Conservation (phyloP, 2,888 invertebrate species). For the Theretra japonica region DNA sequence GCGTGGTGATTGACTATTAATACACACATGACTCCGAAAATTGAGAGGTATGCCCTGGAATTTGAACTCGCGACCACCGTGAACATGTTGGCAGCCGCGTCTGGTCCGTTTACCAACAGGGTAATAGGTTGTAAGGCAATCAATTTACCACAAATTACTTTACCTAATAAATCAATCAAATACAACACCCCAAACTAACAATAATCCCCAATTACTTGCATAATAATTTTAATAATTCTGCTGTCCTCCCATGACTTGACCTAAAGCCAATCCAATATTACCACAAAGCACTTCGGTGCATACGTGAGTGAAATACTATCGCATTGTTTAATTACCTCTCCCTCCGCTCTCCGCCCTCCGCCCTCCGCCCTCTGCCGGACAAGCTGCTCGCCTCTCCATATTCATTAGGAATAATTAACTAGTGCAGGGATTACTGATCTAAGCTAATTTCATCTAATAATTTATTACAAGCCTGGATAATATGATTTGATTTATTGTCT, state of each 20-base stretch:
- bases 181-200: too few species aligned
- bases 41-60: too few species aligned
- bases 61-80: too few species aligned
- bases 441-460: neutral
- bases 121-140: too few species aligned
- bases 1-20: too few species aligned
- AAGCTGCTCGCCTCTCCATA: neutral
- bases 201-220: too few species aligned
- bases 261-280: neutral
- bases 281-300: conserved; percentile 3
- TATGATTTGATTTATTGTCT: neutral
- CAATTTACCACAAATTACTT: neutral
- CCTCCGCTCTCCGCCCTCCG: neutral
- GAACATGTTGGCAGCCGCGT: too few species aligned
- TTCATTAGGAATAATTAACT: conserved; percentile 1
- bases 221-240: too few species aligned
- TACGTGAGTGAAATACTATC: conserved; percentile 20
- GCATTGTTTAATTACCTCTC: conserved; percentile 12
- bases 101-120: too few species aligned
- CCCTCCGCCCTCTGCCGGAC: neutral
- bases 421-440: neutral
- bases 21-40: too few species aligned
- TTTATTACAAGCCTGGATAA: too few species aligned
- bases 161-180: too few species aligned
- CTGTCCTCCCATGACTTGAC: neutral